These are phyloP conservation scores for Trigoniulus corallinus DNA, from an alignment of 1,140 invertebrate species.

Conservation along the genomic window DNA sequence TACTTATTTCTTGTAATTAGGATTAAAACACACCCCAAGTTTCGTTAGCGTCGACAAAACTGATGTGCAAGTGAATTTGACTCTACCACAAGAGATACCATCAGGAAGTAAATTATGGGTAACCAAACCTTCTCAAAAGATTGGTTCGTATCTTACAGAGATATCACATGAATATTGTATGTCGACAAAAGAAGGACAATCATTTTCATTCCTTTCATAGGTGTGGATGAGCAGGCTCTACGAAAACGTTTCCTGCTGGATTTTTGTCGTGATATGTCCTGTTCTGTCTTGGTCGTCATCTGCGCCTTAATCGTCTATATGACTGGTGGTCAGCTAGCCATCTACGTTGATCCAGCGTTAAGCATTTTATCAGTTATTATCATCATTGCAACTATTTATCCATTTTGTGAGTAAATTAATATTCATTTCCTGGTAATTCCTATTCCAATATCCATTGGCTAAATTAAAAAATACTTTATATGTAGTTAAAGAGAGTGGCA, in stretches of 20 bases:
- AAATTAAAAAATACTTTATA: conserved; percentile 18
- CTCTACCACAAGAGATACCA: too few relatives aligned
- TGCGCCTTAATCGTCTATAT: conserved; percentile 44
- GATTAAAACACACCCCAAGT: too few relatives aligned
- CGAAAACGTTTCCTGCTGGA: background rate
- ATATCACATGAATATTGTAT: too few relatives aligned
- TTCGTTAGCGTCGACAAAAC: too few relatives aligned
- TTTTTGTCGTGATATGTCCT: conserved; percentile 22
- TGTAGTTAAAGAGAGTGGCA: conserved; percentile 53
- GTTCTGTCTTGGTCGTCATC: conserved; percentile 47
- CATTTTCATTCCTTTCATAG: too few relatives aligned
- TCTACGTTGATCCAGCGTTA: conserved; percentile 52
- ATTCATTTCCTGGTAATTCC: background rate
- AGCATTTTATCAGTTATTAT: conserved; percentile 45
- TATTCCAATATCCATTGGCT: background rate
- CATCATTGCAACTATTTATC: conserved; percentile 46
- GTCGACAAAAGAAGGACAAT: too few relatives aligned
- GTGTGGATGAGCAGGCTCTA: conserved; percentile 1
- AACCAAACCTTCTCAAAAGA: too few relatives aligned
- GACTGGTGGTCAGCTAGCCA: conserved; percentile 35
- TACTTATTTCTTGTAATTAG: too few relatives aligned
- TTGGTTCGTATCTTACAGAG: too few relatives aligned
- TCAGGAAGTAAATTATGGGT: too few relatives aligned
- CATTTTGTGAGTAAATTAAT: conserved; percentile 33
- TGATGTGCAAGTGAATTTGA: too few relatives aligned